Evolutionary conservation across 1,140 invertebrate genomes (phyloP).

Genomic region (Andricus grossulariae): DNA sequence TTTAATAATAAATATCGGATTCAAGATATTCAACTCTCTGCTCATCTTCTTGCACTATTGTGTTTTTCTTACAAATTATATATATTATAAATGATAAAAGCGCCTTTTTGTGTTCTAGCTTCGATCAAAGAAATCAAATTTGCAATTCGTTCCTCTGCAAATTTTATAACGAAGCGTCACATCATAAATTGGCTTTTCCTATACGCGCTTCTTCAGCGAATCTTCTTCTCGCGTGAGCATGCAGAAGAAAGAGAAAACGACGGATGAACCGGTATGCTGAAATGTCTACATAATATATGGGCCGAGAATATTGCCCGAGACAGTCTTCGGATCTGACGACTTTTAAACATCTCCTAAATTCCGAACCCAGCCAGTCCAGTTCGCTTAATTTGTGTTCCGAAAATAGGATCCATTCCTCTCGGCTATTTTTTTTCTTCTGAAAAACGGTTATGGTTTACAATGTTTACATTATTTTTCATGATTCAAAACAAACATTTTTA

Average conservation of each 20-base stretch:
- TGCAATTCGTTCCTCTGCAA: background rate
- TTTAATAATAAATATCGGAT: background rate
- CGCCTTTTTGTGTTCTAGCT: background rate
- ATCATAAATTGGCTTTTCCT: background rate
- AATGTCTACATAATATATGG: constrained; percentile 28
- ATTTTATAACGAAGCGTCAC: constrained; percentile 2
- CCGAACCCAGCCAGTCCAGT: background rate
- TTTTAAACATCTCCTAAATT: background rate
- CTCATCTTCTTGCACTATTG: background rate
- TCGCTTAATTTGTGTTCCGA: background rate
- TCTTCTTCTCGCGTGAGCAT: constrained; percentile 3
- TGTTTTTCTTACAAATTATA: background rate
- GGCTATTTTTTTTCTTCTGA: background rate
- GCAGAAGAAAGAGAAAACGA: constrained; percentile 30
- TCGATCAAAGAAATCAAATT: background rate
- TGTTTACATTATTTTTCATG: background rate
- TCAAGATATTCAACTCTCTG: background rate
- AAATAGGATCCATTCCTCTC: background rate
- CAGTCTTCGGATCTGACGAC: background rate
- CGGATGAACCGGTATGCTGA: constrained; percentile 28
- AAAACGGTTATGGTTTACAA: background rate
- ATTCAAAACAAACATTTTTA: background rate
- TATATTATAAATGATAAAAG: constrained; percentile 4
- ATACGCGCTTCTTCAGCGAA: background rate
- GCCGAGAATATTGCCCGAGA: constrained; percentile 27